Evolutionary conservation across 1,140 invertebrate species (phyloP).

Genomic region (Drosophila pectinifera): DNA sequence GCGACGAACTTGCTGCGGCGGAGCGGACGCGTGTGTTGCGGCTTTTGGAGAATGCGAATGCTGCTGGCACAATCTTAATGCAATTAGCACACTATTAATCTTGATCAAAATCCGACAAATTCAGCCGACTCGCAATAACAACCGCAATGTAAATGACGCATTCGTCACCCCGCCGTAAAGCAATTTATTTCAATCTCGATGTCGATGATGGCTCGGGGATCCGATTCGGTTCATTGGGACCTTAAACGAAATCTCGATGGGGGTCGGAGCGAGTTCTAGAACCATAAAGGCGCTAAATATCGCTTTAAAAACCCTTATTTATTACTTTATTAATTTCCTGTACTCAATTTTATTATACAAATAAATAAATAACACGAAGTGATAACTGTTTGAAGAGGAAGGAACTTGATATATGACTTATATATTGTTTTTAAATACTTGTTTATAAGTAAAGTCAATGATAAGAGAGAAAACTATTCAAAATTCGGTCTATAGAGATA

Average conservation of each 20-base stretch:
- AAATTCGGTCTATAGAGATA: accelerated
- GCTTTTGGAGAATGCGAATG: slow-evolving; percentile 28
- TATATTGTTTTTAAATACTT: neutral
- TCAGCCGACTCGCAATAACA: slow-evolving; percentile 39
- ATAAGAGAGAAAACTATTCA: too few relatives aligned
- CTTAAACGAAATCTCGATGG: neutral
- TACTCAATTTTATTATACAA: slow-evolving; percentile 7
- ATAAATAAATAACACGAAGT: slow-evolving; percentile 4
- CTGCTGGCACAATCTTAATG: slow-evolving; percentile 50
- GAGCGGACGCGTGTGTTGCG: slow-evolving; percentile 26
- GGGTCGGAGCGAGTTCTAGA: slow-evolving; percentile 13
- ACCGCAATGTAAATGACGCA: slow-evolving; percentile 44
- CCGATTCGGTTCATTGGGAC: slow-evolving; percentile 2
- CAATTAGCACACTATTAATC: slow-evolving; percentile 77
- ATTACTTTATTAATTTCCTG: slow-evolving; percentile 29
- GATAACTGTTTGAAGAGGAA: slow-evolving; percentile 1
- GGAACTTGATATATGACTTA: slow-evolving; percentile 1
- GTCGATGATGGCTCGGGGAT: slow-evolving; percentile 23
- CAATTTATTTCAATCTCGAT: slow-evolving; percentile 47
- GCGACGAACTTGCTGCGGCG: slow-evolving; percentile 67
- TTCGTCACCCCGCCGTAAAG: slow-evolving; percentile 42
- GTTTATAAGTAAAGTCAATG: too few relatives aligned
- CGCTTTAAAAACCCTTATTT: slow-evolving; percentile 14
- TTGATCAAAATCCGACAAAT: slow-evolving; percentile 53
- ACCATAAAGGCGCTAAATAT: slow-evolving; percentile 4